These are phyloP conservation scores for Nibea coibor DNA, from an alignment of 2,113 vertebrate species.

Conservation along the genomic window DNA sequence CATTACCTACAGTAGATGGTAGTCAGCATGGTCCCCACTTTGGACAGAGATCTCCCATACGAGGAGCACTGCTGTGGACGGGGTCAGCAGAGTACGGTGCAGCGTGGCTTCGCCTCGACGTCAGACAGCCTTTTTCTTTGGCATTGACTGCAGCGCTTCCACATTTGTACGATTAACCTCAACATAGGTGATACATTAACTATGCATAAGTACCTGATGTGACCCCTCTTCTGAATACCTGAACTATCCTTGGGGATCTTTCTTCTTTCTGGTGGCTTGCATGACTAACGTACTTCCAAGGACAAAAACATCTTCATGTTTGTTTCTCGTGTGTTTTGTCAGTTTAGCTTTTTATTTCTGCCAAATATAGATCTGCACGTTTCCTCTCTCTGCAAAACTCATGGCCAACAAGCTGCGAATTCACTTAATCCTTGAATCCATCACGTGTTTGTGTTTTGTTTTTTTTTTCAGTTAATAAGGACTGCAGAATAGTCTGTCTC, in stretches of 20 bases:
- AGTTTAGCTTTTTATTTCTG: neutral
- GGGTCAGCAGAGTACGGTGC: too few relatives aligned
- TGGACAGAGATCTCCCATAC: too few relatives aligned
- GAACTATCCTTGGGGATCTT: conserved; percentile 3
- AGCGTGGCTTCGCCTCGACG: too few relatives aligned
- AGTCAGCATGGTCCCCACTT: too few relatives aligned
- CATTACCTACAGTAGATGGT: too few relatives aligned
- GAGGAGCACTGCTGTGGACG: too few relatives aligned
- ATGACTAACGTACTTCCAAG: conserved; percentile 28
- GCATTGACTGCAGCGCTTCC: too few relatives aligned
- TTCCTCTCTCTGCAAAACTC: neutral
- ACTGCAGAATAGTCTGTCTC: neutral
- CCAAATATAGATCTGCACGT: neutral
- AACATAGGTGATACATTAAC: too few relatives aligned
- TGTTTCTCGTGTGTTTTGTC: neutral
- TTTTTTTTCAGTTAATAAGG: neutral
- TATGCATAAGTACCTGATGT: too few relatives aligned
- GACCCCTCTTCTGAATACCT: too few relatives aligned
- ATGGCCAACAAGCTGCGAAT: neutral
- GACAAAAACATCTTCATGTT: conserved; percentile 19
- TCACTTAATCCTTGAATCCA: conserved; percentile 54
- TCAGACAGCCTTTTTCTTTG: too few relatives aligned
- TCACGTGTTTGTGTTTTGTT: conserved; percentile 16
- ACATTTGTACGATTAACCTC: too few relatives aligned
- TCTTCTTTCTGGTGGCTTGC: conserved; percentile 40